Evolutionary conservation across 2,113 vertebrate genomes (phyloP).

Genomic region (Ailurus styani): DNA sequence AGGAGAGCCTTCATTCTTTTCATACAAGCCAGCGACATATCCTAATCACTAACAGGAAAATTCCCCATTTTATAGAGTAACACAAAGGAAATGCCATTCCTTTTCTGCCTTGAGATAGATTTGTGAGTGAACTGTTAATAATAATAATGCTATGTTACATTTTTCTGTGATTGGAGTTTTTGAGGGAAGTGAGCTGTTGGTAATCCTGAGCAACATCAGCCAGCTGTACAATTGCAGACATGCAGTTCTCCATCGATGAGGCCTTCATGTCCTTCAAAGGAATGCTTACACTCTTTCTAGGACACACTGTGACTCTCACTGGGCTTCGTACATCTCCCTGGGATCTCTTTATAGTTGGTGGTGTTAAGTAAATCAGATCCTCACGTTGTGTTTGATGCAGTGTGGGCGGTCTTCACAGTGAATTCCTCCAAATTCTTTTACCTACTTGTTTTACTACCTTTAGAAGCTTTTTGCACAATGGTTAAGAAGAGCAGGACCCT

Average conservation of each 20-base stretch:
- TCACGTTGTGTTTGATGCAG: neutral
- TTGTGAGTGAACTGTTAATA: neutral
- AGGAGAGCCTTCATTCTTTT: neutral
- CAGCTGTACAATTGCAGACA: neutral
- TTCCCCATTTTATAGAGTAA: neutral
- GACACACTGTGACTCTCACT: neutral
- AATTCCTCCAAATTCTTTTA: neutral
- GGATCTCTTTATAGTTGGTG: neutral
- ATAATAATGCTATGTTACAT: neutral
- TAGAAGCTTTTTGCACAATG: neutral
- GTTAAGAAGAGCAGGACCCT: neutral
- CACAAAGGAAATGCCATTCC: neutral
- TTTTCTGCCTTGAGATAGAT: neutral
- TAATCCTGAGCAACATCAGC: neutral
- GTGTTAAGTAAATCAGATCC: neutral
- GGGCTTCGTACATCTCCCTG: neutral
- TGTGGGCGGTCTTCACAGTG: neutral
- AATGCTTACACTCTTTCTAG: neutral
- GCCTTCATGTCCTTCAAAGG: neutral
- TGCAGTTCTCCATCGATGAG: neutral
- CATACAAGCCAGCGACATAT: neutral
- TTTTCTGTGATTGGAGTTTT: neutral
- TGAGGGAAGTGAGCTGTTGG: neutral
- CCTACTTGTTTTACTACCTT: neutral
- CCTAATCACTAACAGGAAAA: neutral